phyloP scores from a whole-genome alignment of 2,888 invertebrate species.

The Fabriciana adippe region DNA sequence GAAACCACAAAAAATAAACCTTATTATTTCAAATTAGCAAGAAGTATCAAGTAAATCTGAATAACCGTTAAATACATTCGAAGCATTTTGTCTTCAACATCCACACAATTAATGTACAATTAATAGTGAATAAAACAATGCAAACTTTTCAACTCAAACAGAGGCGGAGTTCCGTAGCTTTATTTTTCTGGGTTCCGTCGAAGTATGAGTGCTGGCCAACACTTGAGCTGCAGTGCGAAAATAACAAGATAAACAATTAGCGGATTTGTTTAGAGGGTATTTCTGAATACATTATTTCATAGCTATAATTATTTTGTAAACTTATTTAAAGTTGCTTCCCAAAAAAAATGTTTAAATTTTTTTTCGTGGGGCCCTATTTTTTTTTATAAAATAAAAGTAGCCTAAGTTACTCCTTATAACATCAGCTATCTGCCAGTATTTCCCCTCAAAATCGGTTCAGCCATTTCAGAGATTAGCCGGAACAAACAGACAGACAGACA shows the following conservation, averaged over 20 bases:
- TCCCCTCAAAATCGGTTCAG: too few relatives aligned
- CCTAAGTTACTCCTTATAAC: too few relatives aligned
- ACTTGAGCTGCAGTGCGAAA: constrained; percentile 29
- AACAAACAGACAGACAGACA: too few relatives aligned
- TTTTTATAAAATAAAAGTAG: too few relatives aligned
- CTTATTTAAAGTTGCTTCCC: too few relatives aligned
- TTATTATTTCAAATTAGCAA: too few relatives aligned
- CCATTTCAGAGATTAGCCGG: too few relatives aligned
- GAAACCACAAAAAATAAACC: too few relatives aligned
- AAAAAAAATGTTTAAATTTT: too few relatives aligned
- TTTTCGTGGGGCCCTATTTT: too few relatives aligned
- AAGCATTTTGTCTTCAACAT: not conserved
- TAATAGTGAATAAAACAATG: constrained; percentile 27
- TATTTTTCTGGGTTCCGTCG: constrained; percentile 30
- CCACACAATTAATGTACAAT: constrained; percentile 17
- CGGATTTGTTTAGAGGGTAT: not conserved
- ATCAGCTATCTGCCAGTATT: too few relatives aligned
- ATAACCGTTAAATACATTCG: not conserved
- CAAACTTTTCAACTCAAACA: constrained; percentile 24
- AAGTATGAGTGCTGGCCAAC: constrained; percentile 32
- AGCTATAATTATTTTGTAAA: not conserved
- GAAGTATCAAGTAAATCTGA: not conserved
- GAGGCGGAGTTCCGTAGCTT: constrained; percentile 24
- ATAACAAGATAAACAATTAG: constrained; percentile 14
- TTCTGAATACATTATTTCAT: not conserved